Evolutionary conservation across 2,888 invertebrate species (phyloP).

Genomic region (Apocheima hispidaria): DNA sequence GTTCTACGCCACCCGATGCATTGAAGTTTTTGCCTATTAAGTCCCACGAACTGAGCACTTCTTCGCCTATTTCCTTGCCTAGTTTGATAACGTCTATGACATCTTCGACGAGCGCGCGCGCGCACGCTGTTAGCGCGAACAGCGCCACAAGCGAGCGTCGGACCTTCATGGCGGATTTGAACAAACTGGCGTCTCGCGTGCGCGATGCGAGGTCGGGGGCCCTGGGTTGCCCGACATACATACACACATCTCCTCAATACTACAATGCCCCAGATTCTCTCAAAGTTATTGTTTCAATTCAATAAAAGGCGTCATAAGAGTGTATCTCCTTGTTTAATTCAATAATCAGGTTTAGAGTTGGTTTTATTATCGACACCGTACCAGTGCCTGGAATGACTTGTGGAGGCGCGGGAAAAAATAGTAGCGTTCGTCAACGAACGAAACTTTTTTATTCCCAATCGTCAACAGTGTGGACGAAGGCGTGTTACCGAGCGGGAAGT

Average conservation of each 20-base stretch:
- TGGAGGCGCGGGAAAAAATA: no score
- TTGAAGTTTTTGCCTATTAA: slow-evolving; percentile 86
- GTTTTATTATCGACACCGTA: neutral
- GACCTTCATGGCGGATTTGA: slow-evolving; percentile 72
- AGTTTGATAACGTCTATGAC: slow-evolving; percentile 87
- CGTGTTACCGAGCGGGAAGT: no score
- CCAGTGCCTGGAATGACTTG: neutral
- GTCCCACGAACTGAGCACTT: slow-evolving; percentile 88
- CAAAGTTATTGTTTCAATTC: slow-evolving; percentile 8
- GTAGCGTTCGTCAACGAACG: no score
- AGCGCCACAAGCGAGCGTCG: slow-evolving; percentile 65
- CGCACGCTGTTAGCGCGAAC: slow-evolving; percentile 58
- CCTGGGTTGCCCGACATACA: slow-evolving; percentile 61
- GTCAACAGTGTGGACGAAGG: no score
- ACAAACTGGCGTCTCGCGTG: slow-evolving; percentile 55
- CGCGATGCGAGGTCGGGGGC: slow-evolving; percentile 54
- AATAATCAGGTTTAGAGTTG: neutral
- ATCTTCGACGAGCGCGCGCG: slow-evolving; percentile 83
- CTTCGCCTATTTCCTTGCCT: slow-evolving; percentile 86
- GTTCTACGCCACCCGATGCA: slow-evolving; percentile 81
- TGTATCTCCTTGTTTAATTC: neutral
- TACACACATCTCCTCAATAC: slow-evolving; percentile 14
- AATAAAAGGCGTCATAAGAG: neutral
- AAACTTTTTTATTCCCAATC: no score
- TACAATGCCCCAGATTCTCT: slow-evolving; percentile 3